Evolutionary conservation across 2,888 invertebrate species (phyloP).

Genomic region (Cordilura impudica): DNA sequence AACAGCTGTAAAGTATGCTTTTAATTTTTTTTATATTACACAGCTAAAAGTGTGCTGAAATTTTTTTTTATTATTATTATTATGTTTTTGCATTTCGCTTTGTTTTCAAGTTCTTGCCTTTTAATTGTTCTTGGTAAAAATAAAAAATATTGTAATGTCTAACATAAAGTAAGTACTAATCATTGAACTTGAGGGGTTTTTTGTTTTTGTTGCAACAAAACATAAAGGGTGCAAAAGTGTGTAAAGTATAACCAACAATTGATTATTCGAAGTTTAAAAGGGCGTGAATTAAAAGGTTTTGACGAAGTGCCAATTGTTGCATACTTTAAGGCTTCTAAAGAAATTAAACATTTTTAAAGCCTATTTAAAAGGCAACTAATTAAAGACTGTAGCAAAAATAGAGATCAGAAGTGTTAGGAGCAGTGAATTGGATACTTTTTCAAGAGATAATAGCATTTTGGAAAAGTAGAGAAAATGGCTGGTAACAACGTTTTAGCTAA

Average conservation of each 20-base stretch:
- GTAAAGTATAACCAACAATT: constrained; percentile 45
- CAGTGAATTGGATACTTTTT: background rate
- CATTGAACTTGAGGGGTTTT: constrained; percentile 46
- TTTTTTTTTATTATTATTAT: background rate
- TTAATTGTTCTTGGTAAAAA: constrained; percentile 16
- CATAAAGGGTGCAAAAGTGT: background rate
- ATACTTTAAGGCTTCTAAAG: constrained; percentile 43
- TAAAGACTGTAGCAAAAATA: background rate
- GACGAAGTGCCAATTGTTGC: constrained; percentile 53
- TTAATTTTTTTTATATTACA: constrained; percentile 1
- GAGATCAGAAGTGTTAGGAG: background rate
- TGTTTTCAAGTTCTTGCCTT: constrained; percentile 15
- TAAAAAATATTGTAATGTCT: background rate
- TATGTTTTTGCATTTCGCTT: background rate
- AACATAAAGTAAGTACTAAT: constrained; percentile 33
- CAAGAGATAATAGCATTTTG: no score
- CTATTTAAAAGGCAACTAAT: constrained; percentile 5
- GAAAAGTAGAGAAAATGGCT: no score
- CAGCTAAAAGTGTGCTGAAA: constrained; percentile 51
- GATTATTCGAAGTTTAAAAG: constrained; percentile 60
- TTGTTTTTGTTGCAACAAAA: background rate
- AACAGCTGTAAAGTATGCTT: constrained; percentile 56
- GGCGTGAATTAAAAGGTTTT: constrained; percentile 44
- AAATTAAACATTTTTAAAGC: constrained; percentile 21
- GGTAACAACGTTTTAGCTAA: no score